These are phyloP conservation scores for Poicephalus gulielmi DNA, from an alignment of 2,113 vertebrate species.

Conservation along the genomic window DNA sequence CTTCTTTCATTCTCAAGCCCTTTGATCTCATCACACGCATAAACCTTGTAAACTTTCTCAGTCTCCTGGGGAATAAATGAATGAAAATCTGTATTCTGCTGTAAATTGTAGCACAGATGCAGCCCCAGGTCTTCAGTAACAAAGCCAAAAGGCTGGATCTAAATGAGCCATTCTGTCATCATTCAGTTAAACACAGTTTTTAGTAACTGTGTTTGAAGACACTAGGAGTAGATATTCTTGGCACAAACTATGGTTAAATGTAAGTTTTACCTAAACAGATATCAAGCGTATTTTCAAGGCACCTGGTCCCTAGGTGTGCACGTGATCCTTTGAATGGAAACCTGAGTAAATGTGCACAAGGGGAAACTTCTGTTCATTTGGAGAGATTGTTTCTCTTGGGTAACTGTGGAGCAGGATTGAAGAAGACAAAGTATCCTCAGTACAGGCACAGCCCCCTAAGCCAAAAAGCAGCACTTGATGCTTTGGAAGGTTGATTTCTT, in stretches of 20 bases:
- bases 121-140: not conserved
- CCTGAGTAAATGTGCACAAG: not conserved
- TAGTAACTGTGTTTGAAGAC: not conserved
- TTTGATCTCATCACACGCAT: slow-evolving; percentile 17
- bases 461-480: not conserved
- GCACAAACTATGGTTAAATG: not conserved
- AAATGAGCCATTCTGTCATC: not conserved
- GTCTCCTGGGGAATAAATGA: not conserved
- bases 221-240: not conserved
- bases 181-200: not conserved
- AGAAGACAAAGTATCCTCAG: not conserved
- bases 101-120: not conserved
- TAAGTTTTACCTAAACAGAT: not conserved
- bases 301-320: not conserved
- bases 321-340: not conserved
- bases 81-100: not conserved
- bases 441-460: not conserved
- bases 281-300: not conserved
- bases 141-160: not conserved
- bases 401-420: not conserved
- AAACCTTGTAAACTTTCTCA: not conserved
- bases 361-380: fast-evolving
- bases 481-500: not conserved
- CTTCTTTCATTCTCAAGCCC: not conserved
- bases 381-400: not conserved